These are phyloP conservation scores for Spea multiplicata DNA, from an alignment of 2,113 vertebrate species.

Conservation along the genomic window DNA sequence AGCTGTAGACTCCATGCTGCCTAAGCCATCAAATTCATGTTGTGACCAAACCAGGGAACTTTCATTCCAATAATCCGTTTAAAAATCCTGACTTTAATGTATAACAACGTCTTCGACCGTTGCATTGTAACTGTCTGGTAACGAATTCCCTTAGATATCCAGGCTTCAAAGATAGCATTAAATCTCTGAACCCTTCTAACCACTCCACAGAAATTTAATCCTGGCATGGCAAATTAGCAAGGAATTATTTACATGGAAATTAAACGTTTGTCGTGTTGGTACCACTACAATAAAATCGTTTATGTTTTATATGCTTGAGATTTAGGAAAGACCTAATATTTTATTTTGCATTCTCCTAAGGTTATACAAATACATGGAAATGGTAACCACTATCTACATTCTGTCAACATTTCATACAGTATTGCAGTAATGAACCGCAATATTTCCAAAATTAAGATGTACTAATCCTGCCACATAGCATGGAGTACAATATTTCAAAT, in stretches of 20 bases:
- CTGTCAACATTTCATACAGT: too few relatives aligned
- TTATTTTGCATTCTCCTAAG: too few relatives aligned
- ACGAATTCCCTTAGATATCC: slow-evolving; percentile 42
- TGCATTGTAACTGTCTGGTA: slow-evolving; percentile 33
- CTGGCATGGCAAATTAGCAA: slow-evolving; percentile 28
- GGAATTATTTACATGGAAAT: slow-evolving; percentile 37
- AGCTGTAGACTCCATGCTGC: slow-evolving; percentile 42
- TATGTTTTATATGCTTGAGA: neutral
- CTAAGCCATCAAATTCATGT: slow-evolving; percentile 46
- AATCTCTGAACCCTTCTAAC: slow-evolving; percentile 38
- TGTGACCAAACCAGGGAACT: slow-evolving; percentile 44
- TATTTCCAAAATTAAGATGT: too few relatives aligned
- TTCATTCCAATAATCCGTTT: slow-evolving; percentile 43
- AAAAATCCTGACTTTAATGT: slow-evolving; percentile 48
- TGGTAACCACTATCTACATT: too few relatives aligned
- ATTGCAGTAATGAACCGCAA: too few relatives aligned
- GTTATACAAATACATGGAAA: too few relatives aligned
- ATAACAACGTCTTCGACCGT: slow-evolving; percentile 34
- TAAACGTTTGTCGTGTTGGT: slow-evolving; percentile 19
- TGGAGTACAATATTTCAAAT: too few relatives aligned
- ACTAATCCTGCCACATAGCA: too few relatives aligned
- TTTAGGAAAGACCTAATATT: neutral
- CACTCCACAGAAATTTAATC: slow-evolving; percentile 44
- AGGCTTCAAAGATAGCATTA: slow-evolving; percentile 42
- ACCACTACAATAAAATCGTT: neutral